Evolutionary conservation across 2,888 invertebrate genomes (phyloP).

Genomic region (Tenodera sinensis): DNA sequence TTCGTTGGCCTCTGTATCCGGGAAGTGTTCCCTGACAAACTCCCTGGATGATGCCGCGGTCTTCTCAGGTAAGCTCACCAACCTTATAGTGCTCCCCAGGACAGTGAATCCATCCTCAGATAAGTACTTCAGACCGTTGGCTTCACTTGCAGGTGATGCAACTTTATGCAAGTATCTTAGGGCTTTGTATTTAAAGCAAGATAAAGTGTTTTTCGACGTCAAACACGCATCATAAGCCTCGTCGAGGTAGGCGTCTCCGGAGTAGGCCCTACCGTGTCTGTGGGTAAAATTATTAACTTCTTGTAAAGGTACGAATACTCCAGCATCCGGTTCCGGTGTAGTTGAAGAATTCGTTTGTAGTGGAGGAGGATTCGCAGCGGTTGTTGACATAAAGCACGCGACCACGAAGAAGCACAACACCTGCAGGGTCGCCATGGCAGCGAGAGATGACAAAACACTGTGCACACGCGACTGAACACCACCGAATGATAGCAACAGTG

Average conservation of each 20-base stretch:
- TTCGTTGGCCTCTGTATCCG: slow-evolving; percentile 25
- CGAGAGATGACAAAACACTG: not conserved
- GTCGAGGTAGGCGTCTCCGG: slow-evolving; percentile 28
- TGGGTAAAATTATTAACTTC: not conserved
- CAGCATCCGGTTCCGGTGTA: not conserved
- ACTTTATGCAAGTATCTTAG: slow-evolving; percentile 41
- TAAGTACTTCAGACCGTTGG: not conserved
- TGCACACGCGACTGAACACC: not conserved
- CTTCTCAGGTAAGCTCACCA: slow-evolving; percentile 38
- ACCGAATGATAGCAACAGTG: not conserved
- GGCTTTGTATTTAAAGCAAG: slow-evolving; percentile 42
- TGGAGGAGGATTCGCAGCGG: not conserved
- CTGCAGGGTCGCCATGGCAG: not conserved
- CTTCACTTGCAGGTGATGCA: slow-evolving; percentile 37
- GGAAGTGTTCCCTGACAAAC: slow-evolving; percentile 29
- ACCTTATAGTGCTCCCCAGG: slow-evolving; percentile 39
- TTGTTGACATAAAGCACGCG: not conserved
- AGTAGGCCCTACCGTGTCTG: not conserved
- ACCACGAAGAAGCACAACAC: not conserved
- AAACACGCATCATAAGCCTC: slow-evolving; percentile 18
- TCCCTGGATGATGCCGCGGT: slow-evolving; percentile 36
- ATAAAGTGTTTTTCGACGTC: slow-evolving; percentile 28
- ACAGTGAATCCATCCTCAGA: not conserved
- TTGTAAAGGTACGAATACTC: not conserved
- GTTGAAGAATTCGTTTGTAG: too few relatives aligned